Conservation (phyloP, 2,113 vertebrate genomes). For the Gobiocypris rarus region DNA sequence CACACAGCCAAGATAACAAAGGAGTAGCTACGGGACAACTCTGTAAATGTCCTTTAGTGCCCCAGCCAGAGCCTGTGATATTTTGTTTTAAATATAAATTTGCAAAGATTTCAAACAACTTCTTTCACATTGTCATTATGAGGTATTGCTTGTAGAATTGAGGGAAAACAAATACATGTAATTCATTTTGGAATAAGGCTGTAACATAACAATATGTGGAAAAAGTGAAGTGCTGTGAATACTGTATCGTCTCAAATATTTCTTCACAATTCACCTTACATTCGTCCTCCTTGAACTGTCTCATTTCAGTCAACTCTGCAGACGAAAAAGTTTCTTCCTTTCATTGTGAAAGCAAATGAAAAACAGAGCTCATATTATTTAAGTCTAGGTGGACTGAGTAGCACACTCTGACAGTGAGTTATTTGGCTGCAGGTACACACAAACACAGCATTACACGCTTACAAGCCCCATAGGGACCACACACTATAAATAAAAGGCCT, state of each 20-base stretch:
- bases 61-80: too few relatives aligned
- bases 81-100: too few relatives aligned
- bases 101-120: too few relatives aligned
- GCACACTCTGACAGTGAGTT: slow-evolving; percentile 76
- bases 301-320: slow-evolving; percentile 56
- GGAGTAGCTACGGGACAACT: too few relatives aligned
- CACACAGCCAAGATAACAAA: too few relatives aligned
- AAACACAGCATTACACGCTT: slow-evolving; percentile 75
- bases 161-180: too few relatives aligned
- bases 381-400: slow-evolving; percentile 66
- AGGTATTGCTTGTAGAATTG: too few relatives aligned
- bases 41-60: too few relatives aligned
- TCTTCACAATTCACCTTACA: slow-evolving; percentile 4
- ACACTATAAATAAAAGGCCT: slow-evolving; percentile 80
- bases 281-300: slow-evolving; percentile 65
- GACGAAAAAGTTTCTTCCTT: not conserved
- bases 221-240: not conserved
- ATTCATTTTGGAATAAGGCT: too few relatives aligned
- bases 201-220: too few relatives aligned
- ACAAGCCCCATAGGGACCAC: slow-evolving; percentile 74
- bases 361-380: slow-evolving; percentile 70
- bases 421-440: slow-evolving; percentile 74
- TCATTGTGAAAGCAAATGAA: slow-evolving; percentile 49
- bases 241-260: not conserved
- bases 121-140: too few relatives aligned